Percentiles rank a stretch among this genome's conserved stretches.
Evolutionary conservation across 2,888 invertebrate genomes (phyloP).

Genomic region (Caenorhabditis sp.): DNA sequence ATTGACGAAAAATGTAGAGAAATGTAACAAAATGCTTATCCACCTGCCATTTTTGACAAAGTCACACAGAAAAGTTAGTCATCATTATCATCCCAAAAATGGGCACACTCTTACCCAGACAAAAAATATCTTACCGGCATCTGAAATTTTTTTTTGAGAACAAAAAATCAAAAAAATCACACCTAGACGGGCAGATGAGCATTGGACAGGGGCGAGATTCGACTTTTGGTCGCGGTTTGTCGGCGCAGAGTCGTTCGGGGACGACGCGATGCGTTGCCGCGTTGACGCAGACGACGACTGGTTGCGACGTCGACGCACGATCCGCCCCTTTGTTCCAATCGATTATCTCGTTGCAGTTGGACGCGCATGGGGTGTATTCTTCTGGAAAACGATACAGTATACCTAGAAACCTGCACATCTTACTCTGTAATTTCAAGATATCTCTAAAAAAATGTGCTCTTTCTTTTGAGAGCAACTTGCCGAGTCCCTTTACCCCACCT

Average conservation of each 20-base stretch:
- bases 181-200: constrained; percentile 66
- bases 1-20: too few relatives aligned
- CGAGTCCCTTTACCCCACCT: too few relatives aligned
- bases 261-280: constrained; percentile 58
- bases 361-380: constrained; percentile 51
- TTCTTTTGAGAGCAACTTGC: too few relatives aligned
- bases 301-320: constrained; percentile 22
- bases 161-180: constrained; percentile 3
- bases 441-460: too few relatives aligned
- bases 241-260: constrained; percentile 67
- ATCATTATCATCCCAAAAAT: constrained; percentile 31
- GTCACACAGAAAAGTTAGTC: constrained; percentile 10
- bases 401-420: too few relatives aligned
- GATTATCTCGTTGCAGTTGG: constrained; percentile 40
- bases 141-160: constrained; percentile 27
- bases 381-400: constrained; percentile 15
- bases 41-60: too few relatives aligned
- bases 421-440: too few relatives aligned
- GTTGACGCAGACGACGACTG: constrained; percentile 64
- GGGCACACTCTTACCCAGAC: constrained; percentile 40
- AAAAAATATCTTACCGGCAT: constrained; percentile 36
- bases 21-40: too few relatives aligned
- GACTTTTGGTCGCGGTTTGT: constrained; percentile 58
- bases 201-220: constrained; percentile 56
- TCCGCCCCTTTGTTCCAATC: constrained; percentile 13